phyloP scores from a whole-genome alignment of 2,888 invertebrate species.

The Tenthredo distinguenda region DNA sequence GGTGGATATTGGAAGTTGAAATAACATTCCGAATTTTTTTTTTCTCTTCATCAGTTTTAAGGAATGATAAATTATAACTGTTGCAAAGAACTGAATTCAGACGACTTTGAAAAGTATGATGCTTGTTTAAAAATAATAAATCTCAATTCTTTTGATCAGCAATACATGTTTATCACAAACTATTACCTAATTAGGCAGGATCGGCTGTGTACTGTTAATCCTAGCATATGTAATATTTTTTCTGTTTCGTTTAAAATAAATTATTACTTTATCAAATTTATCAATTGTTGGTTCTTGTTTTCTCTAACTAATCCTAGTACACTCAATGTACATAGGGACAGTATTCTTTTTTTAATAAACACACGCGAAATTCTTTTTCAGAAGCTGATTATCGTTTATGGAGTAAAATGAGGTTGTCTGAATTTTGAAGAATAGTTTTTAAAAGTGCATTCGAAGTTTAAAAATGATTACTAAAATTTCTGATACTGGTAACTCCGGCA shows the following conservation, averaged over 20 bases:
- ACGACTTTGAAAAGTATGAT: background rate
- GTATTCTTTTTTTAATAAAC: background rate
- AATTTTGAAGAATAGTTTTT: background rate
- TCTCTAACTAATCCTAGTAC: background rate
- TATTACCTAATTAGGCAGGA: slow-evolving; percentile 7
- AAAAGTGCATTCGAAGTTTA: background rate
- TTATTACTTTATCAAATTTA: background rate
- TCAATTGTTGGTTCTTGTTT: background rate
- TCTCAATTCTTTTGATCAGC: background rate
- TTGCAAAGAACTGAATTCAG: background rate
- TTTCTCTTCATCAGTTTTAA: background rate
- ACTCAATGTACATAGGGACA: background rate
- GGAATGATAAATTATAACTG: background rate
- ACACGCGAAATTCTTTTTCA: background rate
- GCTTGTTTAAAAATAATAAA: slow-evolving; percentile 6
- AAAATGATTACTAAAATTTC: background rate
- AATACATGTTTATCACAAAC: background rate
- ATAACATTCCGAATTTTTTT: background rate
- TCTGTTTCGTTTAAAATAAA: background rate
- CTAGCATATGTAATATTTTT: background rate
- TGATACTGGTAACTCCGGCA: background rate
- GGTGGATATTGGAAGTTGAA: background rate
- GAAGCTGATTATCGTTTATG: background rate
- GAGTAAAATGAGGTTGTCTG: background rate
- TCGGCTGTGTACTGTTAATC: slow-evolving; percentile 16